Evolutionary conservation across 1,140 invertebrate species (phyloP), one percentile per base, ranked within the genome.

Genomic region (Drosophila tsacasi): DNA sequence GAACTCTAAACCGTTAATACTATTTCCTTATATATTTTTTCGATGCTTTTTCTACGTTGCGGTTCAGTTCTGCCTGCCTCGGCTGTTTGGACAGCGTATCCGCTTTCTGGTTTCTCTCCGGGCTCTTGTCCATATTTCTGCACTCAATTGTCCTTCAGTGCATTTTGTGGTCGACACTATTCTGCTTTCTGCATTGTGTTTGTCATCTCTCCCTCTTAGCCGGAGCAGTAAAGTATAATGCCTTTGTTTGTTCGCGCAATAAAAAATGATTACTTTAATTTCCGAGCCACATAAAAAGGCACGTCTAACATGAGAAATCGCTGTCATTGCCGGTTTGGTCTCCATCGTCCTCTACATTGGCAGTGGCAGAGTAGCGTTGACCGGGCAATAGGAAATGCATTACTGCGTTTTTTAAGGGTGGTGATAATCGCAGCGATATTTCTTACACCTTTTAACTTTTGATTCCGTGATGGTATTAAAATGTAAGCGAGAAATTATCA

Each of bases 261-360:
- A 90, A 90, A 90, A 89, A 90, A 90, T 90, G 71, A 90, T 90
- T 90, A 90, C 86, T 90, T 90, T 90, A 85, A 90, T 90, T 90
- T 90, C 86, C 82, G 85, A 66, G 64, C 57, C 75, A 76, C 75
- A 76, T 80, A 89, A 78, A 89, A 86, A 90, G 82, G 47, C 78
- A 69, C 71, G 64, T 87, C 81, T 81, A 89, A 89, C 84, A 84
- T 89, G 81, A 87, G 76, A 89, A 87, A 87, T 87, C 63, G 81
- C 64, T 67, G 80, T 87, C 84, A 87, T 87, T 83, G 79, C 59
- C 63, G 67, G 77, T 77, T 74, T 58, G 62, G 52, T 76, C 61
- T 44, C 47, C 44, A 42, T 27, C 8, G 46, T 50, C 40, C 30
- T 49, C 25, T 35, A n/a, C 30, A 59, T 42, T 49, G 44, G 35